A percentile compares a stretch with the other conserved stretches of the same genome.
Conservation (phyloP, 2,888 invertebrate species). For the Volucella bombylans region DNA sequence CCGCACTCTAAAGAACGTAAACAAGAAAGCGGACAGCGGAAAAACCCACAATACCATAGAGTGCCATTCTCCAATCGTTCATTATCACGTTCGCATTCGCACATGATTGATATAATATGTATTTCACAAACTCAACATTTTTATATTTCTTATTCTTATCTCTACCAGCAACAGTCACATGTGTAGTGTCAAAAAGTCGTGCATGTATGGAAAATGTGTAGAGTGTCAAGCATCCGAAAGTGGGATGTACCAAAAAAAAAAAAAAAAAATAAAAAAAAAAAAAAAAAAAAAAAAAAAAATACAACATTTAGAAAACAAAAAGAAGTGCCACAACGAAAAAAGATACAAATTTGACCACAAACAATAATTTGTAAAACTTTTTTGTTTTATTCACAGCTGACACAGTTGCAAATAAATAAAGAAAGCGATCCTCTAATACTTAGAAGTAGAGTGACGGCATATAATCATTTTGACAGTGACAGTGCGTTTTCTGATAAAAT, state of each 20-base stretch:
- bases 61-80: conserved; percentile 59
- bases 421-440: conserved; percentile 21
- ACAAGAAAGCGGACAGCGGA: conserved; percentile 43
- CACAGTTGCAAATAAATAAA: conserved; percentile 27
- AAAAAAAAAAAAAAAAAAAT: background rate
- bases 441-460: background rate
- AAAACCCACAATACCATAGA: conserved; percentile 22
- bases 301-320: background rate
- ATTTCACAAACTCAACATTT: conserved; percentile 6
- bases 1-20: conserved; percentile 15
- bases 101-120: conserved; percentile 27
- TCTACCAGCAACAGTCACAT: conserved; percentile 31
- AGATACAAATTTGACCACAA: background rate
- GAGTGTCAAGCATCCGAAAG: background rate
- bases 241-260: background rate
- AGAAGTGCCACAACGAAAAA: no score
- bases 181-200: conserved; percentile 9
- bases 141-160: background rate
- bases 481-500: background rate
- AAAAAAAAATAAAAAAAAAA: conserved; percentile 1
- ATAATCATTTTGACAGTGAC: background rate
- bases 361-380: background rate
- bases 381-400: background rate
- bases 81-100: conserved; percentile 61
- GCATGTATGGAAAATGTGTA: background rate